These are phyloP conservation scores for Drosophila tanythrix DNA, from an alignment of 2,888 invertebrate species.

Conservation along the genomic window DNA sequence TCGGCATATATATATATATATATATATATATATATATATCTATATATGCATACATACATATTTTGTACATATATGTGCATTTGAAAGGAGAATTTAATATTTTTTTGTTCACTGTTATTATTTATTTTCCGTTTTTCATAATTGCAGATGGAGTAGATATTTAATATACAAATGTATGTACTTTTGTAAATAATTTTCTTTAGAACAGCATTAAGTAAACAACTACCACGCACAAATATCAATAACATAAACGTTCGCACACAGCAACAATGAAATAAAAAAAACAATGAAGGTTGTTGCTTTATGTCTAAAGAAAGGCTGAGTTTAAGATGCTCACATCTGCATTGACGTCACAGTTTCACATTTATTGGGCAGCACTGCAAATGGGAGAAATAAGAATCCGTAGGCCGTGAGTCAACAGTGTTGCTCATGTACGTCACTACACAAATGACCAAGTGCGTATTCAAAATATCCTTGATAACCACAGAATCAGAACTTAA, in stretches of 20 bases:
- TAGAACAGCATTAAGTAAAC: not conserved
- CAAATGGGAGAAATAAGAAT: not conserved
- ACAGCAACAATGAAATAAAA: slow-evolving; percentile 15
- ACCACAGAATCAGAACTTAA: not conserved
- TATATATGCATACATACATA: not conserved
- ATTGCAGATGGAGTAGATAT: not conserved
- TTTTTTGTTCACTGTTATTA: not conserved
- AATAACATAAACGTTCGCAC: slow-evolving; percentile 2
- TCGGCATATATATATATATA: too few relatives aligned
- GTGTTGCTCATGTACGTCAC: not conserved
- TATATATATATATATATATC: not conserved
- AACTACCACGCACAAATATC: slow-evolving; percentile 13
- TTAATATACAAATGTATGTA: not conserved
- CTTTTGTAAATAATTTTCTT: not conserved
- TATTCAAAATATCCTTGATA: not conserved
- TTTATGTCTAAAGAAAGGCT: not conserved
- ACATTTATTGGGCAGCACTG: slow-evolving; percentile 14
- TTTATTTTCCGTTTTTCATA: not conserved
- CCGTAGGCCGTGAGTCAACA: not conserved
- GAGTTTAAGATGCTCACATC: slow-evolving; percentile 7
- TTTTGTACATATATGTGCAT: not conserved
- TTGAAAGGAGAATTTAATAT: not conserved
- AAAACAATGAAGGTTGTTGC: slow-evolving; percentile 13
- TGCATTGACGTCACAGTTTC: slow-evolving; percentile 36
- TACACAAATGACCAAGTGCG: not conserved